Base-by-base conservation (phyloP, 2,113 vertebrate species). In the Piprites chloris region DNA sequence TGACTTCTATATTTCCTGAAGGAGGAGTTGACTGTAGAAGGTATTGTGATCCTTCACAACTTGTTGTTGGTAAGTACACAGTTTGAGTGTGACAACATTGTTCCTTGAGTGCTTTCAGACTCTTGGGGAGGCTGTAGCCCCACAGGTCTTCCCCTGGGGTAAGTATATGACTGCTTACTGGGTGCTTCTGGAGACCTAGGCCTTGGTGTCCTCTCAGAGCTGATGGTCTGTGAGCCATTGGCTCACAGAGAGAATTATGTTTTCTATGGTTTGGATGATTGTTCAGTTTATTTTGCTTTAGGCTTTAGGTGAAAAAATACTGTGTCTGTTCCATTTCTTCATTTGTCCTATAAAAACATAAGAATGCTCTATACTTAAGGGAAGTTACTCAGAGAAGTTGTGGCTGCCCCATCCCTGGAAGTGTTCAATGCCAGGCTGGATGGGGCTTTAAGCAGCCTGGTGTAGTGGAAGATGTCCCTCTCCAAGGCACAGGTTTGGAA, bases 401-500 rank as follows among this genome's bases (percentile, higher is more conserved):
- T 37, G 65, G 12, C 35, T 71, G 65, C 42, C 65, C 47, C 49
- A 44, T 71, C 50, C 41, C 35, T 63, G 42, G 12, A 49, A 56
- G 15, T 28, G 49, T 37, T 56, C 0, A 1, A 50, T 27, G 22
- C n/a, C 16, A 50, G 72, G 26, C 9, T 69, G 63, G 35, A 55
- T 69, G 56, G 42, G 18, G 49, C 39, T 84, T 35, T 56, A 35
- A 77, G 41, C 14, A 69, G 33, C 35, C 35, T 55, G 30, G 21
- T 69, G 11, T 23, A 49, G 14, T 62, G 41, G 32, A 47, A 75
- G 17, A 6, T 32, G 47, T 42, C 47, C 41, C 71, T 62, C 21
- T 30, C 41, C 0, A 0, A 41, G 24, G 62, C 47, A 55, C 9
- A 5, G 14, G 2, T 1, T 35, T 76, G 32, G 79, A 49, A 69